Percentiles rank a stretch among this genome's conserved stretches.
Conservation (phyloP, 1,140 invertebrate species). For the Cydia amplana region DNA sequence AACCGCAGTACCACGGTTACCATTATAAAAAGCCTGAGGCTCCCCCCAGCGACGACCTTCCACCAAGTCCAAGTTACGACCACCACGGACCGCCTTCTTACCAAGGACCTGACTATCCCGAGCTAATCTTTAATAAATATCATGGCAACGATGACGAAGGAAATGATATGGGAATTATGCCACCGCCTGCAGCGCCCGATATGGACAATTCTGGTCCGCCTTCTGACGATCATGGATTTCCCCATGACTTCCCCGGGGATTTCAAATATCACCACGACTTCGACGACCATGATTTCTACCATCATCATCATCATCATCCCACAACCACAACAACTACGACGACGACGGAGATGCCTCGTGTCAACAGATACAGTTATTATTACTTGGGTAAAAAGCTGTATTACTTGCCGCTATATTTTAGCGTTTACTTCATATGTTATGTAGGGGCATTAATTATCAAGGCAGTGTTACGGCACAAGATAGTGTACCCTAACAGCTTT, state of each 20-base stretch:
- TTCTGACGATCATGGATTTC: constrained; percentile 64
- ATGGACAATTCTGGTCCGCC: constrained; percentile 46
- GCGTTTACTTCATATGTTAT: constrained; percentile 91
- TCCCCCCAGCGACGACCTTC: constrained; percentile 39
- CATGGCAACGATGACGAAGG: constrained; percentile 42
- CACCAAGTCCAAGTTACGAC: constrained; percentile 38
- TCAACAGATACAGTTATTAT: constrained; percentile 89
- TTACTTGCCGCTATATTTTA: constrained; percentile 91
- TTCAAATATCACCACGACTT: constrained; percentile 76
- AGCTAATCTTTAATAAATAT: constrained; percentile 59
- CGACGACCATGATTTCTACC: constrained; percentile 73
- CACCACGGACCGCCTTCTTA: constrained; percentile 44
- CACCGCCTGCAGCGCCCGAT: constrained; percentile 52
- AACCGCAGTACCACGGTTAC: constrained; percentile 60
- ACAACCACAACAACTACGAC: constrained; percentile 78
- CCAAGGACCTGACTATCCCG: constrained; percentile 58
- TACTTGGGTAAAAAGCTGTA: constrained; percentile 90
- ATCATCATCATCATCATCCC: constrained; percentile 69
- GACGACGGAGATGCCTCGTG: constrained; percentile 83
- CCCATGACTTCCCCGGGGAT: constrained; percentile 71
- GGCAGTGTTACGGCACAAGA: constrained; percentile 88
- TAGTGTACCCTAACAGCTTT: constrained; percentile 76
- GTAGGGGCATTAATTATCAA: constrained; percentile 88
- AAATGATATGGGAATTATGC: constrained; percentile 56
- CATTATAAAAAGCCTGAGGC: constrained; percentile 52